Evolutionary conservation across 1,140 invertebrate species (phyloP).

Genomic region (Drepana arcuata): DNA sequence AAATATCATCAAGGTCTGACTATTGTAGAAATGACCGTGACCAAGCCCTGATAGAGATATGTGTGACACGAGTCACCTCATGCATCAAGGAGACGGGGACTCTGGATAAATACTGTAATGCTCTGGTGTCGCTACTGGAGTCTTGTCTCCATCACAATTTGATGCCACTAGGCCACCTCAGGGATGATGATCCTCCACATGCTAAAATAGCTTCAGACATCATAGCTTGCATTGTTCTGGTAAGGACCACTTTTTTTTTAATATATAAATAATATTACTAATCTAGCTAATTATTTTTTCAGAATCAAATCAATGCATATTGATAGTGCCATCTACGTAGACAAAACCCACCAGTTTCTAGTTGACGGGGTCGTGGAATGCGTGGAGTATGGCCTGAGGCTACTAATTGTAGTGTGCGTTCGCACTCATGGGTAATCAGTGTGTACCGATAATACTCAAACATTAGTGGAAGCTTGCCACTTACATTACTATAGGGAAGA

Average conservation of each 20-base stretch:
- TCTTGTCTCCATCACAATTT: slow-evolving; percentile 91
- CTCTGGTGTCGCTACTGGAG: slow-evolving; percentile 87
- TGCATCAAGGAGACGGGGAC: slow-evolving; percentile 91
- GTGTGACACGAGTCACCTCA: slow-evolving; percentile 89
- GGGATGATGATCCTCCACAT: slow-evolving; percentile 92
- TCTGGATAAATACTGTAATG: slow-evolving; percentile 87
- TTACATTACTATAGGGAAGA: too few species aligned
- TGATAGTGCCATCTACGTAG: not conserved
- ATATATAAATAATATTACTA: too few species aligned
- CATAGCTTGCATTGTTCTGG: slow-evolving; percentile 94
- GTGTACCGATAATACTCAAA: too few species aligned
- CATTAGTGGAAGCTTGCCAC: too few species aligned
- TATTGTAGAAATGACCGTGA: slow-evolving; percentile 91
- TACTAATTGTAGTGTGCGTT: too few species aligned
- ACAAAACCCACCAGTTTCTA: too few species aligned
- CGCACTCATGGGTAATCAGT: too few species aligned
- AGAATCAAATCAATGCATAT: too few species aligned
- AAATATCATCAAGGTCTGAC: slow-evolving; percentile 84
- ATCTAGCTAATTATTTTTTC: too few species aligned
- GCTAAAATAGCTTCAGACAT: slow-evolving; percentile 96
- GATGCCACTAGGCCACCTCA: slow-evolving; percentile 77
- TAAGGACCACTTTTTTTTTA: slow-evolving; percentile 53
- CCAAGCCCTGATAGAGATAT: slow-evolving; percentile 95
- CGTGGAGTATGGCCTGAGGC: too few species aligned
- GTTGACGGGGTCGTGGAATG: too few species aligned